These are phyloP conservation scores for Channallabes apus DNA, from an alignment of 2,797 vertebrate species.

Conservation along the genomic window DNA sequence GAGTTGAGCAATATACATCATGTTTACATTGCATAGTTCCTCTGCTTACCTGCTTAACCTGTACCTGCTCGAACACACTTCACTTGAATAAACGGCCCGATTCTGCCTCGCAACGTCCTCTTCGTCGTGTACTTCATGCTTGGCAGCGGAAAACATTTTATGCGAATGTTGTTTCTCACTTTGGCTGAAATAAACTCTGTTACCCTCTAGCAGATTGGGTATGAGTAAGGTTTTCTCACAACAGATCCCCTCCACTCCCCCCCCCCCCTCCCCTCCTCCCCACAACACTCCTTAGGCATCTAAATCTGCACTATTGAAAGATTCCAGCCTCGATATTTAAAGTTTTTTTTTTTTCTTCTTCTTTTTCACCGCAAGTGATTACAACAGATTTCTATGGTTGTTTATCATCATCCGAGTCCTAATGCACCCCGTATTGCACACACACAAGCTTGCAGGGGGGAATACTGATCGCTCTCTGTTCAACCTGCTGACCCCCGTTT, in stretches of 20 bases:
- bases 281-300: constrained; percentile 24
- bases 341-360: too few relatives aligned
- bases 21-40: background rate
- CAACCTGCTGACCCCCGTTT: constrained; percentile 25
- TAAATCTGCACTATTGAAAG: constrained; percentile 38
- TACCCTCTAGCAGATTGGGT: constrained; percentile 66
- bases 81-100: constrained; percentile 10
- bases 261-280: constrained; percentile 27
- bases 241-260: constrained; percentile 43
- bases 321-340: constrained; percentile 32
- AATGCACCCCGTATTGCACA: background rate
- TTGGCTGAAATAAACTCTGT: constrained; percentile 57
- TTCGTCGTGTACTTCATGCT: constrained; percentile 12
- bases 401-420: background rate
- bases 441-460: background rate
- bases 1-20: too few relatives aligned
- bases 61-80: constrained; percentile 11
- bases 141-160: constrained; percentile 51
- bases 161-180: constrained; percentile 50
- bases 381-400: background rate
- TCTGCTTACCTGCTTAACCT: background rate
- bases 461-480: background rate
- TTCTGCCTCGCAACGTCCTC: constrained; percentile 42
- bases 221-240: constrained; percentile 63
- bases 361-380: background rate